These are phyloP conservation scores for Ruditapes philippinarum DNA, from an alignment of 1,140 invertebrate species.

Conservation along the genomic window DNA sequence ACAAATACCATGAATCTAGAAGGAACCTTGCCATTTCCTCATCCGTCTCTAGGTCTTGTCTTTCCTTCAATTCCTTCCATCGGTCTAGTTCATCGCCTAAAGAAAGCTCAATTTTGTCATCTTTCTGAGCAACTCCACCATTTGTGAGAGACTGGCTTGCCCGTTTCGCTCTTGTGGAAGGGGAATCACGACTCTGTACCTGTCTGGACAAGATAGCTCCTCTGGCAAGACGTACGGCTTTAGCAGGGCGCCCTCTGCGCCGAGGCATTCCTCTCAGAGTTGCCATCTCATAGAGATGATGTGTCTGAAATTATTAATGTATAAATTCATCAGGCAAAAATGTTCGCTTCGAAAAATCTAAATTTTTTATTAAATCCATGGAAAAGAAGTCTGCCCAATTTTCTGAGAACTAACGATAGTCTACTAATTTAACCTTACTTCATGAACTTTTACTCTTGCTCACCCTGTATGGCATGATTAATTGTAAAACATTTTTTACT, in stretches of 20 bases:
- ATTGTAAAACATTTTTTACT: too few relatives aligned
- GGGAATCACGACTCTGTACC: neutral
- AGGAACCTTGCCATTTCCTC: conserved; percentile 53
- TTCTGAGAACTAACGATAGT: too few relatives aligned
- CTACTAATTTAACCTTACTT: too few relatives aligned
- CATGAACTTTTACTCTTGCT: too few relatives aligned
- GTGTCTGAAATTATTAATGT: neutral
- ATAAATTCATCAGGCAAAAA: too few relatives aligned
- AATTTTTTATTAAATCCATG: too few relatives aligned
- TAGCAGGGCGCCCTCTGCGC: conserved; percentile 13
- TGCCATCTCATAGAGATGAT: neutral
- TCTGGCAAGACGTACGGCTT: neutral
- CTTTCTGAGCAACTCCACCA: neutral
- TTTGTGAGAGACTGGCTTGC: neutral
- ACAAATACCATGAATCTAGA: conserved; percentile 47
- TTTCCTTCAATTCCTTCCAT: conserved; percentile 40
- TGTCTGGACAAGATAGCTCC: neutral
- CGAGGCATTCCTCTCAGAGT: neutral
- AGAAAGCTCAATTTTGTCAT: neutral
- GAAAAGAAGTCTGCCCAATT: too few relatives aligned
- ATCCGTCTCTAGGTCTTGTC: conserved; percentile 33
- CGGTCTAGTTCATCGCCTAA: conserved; percentile 26
- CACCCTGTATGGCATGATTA: too few relatives aligned
- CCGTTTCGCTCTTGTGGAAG: neutral
- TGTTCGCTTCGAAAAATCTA: too few relatives aligned